These are phyloP conservation scores for Tragopan temminckii DNA, from an alignment of 2,797 vertebrate species.

Conservation along the genomic window DNA sequence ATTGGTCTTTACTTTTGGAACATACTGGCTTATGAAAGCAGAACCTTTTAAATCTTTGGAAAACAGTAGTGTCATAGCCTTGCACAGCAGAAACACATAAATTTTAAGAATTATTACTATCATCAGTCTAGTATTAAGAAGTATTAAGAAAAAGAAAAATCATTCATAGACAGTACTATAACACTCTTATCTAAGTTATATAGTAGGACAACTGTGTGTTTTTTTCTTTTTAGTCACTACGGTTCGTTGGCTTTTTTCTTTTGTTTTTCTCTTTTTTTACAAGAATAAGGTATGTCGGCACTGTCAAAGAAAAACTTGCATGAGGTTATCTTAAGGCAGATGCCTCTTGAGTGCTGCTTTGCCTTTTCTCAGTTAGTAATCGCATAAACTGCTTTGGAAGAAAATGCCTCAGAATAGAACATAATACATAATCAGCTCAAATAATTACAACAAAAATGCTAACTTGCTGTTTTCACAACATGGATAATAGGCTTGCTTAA, in stretches of 20 bases:
- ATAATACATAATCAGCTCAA: slow-evolving; percentile 70
- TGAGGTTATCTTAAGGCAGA: slow-evolving; percentile 4
- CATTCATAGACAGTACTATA: neutral
- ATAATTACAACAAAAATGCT: slow-evolving; percentile 75
- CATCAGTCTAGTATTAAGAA: neutral
- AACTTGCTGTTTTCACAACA: slow-evolving; percentile 73
- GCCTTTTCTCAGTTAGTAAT: slow-evolving; percentile 57
- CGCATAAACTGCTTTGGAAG: slow-evolving; percentile 64
- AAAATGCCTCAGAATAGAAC: slow-evolving; percentile 66
- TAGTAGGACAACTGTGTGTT: neutral
- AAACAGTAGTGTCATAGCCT: neutral
- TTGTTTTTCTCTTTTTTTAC: neutral
- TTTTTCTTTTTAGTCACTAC: neutral
- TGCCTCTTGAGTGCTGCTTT: slow-evolving; percentile 29
- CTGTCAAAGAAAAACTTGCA: slow-evolving; percentile 20
- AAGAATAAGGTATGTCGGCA: neutral
- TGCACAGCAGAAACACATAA: neutral
- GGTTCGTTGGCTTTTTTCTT: neutral
- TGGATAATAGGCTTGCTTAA: slow-evolving; percentile 71
- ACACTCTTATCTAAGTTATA: neutral
- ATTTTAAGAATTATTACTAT: neutral
- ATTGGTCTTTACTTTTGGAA: neutral
- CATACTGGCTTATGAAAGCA: neutral
- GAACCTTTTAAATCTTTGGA: neutral
- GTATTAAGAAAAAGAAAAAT: neutral